Conservation (phyloP, 2,113 vertebrate species). For the Otis tarda region DNA sequence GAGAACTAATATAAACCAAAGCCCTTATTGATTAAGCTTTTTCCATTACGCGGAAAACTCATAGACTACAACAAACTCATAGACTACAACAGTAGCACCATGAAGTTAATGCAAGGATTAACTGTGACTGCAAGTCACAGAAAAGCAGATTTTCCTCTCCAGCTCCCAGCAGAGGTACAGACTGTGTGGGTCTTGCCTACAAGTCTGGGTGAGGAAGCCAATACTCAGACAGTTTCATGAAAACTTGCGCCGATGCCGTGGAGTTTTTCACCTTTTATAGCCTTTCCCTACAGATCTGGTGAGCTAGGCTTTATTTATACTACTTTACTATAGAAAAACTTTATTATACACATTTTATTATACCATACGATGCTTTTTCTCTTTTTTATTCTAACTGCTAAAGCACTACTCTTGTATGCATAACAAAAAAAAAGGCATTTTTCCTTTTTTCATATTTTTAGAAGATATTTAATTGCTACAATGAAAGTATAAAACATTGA, state of each 20-base stretch:
- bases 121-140: background rate
- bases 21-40: background rate
- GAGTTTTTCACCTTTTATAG: background rate
- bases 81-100: background rate
- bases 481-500: background rate
- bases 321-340: background rate
- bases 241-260: fast-evolving
- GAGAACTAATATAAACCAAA: background rate
- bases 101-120: background rate
- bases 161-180: background rate
- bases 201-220: background rate
- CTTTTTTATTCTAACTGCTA: background rate
- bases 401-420: fast-evolving
- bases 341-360: background rate
- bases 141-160: background rate
- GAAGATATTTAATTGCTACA: background rate
- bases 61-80: background rate
- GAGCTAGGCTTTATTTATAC: background rate
- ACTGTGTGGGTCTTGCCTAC: background rate
- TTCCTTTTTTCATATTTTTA: background rate
- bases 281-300: background rate
- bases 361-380: background rate
- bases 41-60: background rate
- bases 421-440: background rate
- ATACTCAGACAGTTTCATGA: background rate